These are phyloP conservation scores for Gymnocypris eckloni DNA, from an alignment of 2,797 vertebrate species.

Conservation along the genomic window DNA sequence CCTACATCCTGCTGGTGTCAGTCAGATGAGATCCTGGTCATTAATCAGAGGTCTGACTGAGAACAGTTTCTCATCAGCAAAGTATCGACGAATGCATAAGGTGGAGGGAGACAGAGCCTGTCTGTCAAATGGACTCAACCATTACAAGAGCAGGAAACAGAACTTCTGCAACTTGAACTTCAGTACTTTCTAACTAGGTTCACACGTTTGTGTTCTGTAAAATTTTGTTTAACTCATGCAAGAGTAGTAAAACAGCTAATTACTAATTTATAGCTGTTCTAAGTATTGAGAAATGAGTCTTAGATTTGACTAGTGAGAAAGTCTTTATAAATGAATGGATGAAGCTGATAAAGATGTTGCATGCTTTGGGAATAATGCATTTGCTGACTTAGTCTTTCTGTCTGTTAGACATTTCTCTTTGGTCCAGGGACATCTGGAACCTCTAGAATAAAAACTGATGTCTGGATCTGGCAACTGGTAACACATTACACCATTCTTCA, in stretches of 20 bases:
- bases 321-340: background rate
- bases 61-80: conserved; percentile 8
- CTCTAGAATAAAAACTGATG: conserved; percentile 74
- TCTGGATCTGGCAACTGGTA: conserved; percentile 96
- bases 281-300: background rate
- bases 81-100: background rate
- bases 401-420: conserved; percentile 78
- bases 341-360: no score
- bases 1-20: background rate
- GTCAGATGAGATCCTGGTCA: background rate
- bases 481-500: background rate
- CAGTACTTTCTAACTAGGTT: background rate
- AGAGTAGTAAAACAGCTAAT: background rate
- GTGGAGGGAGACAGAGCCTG: conserved; percentile 6
- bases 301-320: background rate
- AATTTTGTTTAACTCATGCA: background rate
- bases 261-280: background rate
- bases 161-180: background rate
- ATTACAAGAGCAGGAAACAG: conserved; percentile 7
- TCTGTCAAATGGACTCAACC: conserved; percentile 16
- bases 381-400: conserved; percentile 4
- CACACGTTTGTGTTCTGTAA: background rate
- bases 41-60: conserved; percentile 25
- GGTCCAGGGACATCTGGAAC: conserved; percentile 81
- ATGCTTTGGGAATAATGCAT: no score